A percentile compares a stretch with the other conserved stretches of the same genome.
These are phyloP conservation scores for Poliocrania exsul DNA, from an alignment of 2,797 vertebrate genomes.

Conservation along the genomic window DNA sequence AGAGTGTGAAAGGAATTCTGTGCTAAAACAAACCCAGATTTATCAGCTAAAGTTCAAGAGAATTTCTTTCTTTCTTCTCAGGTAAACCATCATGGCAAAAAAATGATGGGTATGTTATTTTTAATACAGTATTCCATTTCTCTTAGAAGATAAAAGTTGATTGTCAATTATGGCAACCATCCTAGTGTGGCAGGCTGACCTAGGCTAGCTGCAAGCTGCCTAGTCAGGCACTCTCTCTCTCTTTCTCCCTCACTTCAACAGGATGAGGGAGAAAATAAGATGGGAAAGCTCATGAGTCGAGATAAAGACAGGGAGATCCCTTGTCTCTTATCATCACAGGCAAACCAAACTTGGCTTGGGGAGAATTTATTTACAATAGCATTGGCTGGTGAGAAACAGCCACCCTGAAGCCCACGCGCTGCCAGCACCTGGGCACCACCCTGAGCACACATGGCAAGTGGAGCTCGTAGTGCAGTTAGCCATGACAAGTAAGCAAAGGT, in stretches of 20 bases:
- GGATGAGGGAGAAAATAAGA: background rate
- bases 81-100: background rate
- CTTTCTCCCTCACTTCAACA: background rate
- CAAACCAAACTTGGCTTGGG: background rate
- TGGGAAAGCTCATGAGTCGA: fast-evolving
- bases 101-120: background rate
- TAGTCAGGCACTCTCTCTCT: background rate
- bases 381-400: background rate
- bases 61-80: background rate
- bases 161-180: background rate
- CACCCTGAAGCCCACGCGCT: background rate
- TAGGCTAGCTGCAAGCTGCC: background rate
- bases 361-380: background rate
- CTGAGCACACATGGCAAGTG: fast-evolving
- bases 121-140: background rate
- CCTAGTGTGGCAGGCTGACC: background rate
- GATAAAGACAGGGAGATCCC: background rate
- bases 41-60: background rate
- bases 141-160: background rate
- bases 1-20: background rate
- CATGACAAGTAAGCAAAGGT: background rate
- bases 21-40: background rate
- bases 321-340: background rate
- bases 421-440: background rate
- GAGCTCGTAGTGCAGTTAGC: background rate